Conservation (phyloP, 2,113 vertebrate species). For the Calonectris borealis region DNA sequence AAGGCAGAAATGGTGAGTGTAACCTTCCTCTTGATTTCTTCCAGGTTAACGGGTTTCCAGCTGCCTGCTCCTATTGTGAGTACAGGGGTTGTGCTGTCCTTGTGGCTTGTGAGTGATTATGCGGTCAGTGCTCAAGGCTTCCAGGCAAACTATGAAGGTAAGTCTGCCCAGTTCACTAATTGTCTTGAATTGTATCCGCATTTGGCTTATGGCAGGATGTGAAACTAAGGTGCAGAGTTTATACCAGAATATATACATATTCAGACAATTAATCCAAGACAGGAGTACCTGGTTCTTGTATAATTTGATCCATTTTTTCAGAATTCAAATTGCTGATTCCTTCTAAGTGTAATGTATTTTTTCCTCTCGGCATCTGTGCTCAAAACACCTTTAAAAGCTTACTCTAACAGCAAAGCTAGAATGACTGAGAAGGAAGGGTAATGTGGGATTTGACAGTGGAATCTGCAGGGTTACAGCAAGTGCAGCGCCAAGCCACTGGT, state of each 20-base stretch:
- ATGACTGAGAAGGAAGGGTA: not conserved
- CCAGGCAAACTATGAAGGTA: conserved; percentile 94
- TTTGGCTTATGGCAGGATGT: not conserved
- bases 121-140: conserved; percentile 98
- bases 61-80: conserved; percentile 94
- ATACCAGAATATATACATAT: accelerated
- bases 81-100: conserved; percentile 83
- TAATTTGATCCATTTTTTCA: not conserved
- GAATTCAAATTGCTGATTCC: not conserved
- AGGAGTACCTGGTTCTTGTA: not conserved
- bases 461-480: not conserved
- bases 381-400: not conserved
- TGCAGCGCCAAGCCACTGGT: not conserved
- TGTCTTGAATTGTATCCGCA: accelerated
- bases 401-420: not conserved
- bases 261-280: not conserved
- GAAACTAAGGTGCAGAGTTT: not conserved
- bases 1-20: not conserved
- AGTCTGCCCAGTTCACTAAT: not conserved
- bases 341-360: not conserved
- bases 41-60: conserved; percentile 97
- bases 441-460: not conserved
- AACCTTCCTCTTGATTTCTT: conserved; percentile 51
- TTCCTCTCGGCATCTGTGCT: accelerated
- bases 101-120: conserved; percentile 94